Conservation (phyloP, 2,113 vertebrate genomes). For the Hucho hucho region DNA sequence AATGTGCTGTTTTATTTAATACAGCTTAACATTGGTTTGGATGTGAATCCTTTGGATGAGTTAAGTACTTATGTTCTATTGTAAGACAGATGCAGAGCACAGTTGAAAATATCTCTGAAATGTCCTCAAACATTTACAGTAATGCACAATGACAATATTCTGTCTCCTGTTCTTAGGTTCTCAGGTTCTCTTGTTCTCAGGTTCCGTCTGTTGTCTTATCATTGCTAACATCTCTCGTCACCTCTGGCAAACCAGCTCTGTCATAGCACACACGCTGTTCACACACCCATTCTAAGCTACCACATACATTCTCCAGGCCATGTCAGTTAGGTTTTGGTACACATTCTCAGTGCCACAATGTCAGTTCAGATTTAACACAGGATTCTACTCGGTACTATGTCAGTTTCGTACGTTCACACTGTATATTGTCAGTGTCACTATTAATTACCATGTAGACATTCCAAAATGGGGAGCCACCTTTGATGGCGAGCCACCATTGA, state of each 20-base stretch:
- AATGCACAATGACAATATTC: constrained; percentile 13
- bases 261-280: background rate
- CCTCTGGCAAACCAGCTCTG: constrained; percentile 10
- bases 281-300: background rate
- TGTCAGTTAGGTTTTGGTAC: constrained; percentile 16
- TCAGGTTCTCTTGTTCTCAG: background rate
- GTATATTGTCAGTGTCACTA: background rate
- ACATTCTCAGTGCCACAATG: background rate
- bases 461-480: background rate
- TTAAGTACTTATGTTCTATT: constrained; percentile 17
- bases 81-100: background rate
- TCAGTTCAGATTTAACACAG: constrained; percentile 1
- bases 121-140: constrained; percentile 18
- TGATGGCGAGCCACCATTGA: background rate
- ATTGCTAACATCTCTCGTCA: constrained; percentile 4
- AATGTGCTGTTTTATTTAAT: background rate
- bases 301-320: background rate
- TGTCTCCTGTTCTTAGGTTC: constrained; percentile 2
- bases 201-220: background rate
- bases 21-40: background rate
- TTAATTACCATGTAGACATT: background rate
- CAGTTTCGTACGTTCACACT: background rate
- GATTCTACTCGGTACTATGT: background rate
- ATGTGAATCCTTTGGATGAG: constrained; percentile 9
- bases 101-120: constrained; percentile 26